Evolutionary conservation across 2,888 invertebrate species (phyloP).

Genomic region (Ormyrus labotus): DNA sequence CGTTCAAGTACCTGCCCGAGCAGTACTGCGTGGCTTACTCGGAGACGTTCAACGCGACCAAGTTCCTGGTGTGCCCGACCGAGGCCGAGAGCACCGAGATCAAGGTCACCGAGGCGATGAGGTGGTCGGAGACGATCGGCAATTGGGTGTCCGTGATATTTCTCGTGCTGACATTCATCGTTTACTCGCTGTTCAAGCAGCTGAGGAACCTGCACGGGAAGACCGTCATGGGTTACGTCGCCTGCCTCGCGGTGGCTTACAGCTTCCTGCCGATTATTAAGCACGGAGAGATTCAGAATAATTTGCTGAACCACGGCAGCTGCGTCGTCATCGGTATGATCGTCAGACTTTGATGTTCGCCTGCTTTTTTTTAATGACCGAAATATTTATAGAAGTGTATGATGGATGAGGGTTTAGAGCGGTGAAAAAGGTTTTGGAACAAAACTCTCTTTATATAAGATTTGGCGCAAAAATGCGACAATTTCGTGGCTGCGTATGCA

Average conservation of each 20-base stretch:
- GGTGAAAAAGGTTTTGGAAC: no score
- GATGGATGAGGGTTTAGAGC: no score
- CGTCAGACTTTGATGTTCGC: no score
- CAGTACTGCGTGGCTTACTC: constrained; percentile 29
- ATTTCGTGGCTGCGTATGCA: no score
- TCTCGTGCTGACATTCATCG: constrained; percentile 65
- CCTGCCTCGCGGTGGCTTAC: constrained; percentile 65
- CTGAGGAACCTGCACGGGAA: constrained; percentile 70
- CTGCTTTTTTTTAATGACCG: no score
- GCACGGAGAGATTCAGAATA: constrained; percentile 39
- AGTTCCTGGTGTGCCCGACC: neutral
- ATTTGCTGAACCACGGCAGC: constrained; percentile 1
- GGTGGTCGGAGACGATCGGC: constrained; percentile 7
- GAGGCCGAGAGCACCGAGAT: neutral
- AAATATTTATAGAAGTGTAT: no score
- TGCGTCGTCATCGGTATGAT: constrained; percentile 62
- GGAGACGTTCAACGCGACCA: neutral
- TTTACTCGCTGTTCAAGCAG: constrained; percentile 67
- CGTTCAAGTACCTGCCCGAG: constrained; percentile 7
- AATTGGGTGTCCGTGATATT: constrained; percentile 62
- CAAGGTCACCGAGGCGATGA: neutral
- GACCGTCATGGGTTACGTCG: constrained; percentile 66
- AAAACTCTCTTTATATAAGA: no score
- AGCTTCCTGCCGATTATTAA: constrained; percentile 62
- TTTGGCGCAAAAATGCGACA: no score